These are phyloP conservation scores for Macrotrachela quadricornifera DNA, from an alignment of 1,140 invertebrate species.

Conservation along the genomic window DNA sequence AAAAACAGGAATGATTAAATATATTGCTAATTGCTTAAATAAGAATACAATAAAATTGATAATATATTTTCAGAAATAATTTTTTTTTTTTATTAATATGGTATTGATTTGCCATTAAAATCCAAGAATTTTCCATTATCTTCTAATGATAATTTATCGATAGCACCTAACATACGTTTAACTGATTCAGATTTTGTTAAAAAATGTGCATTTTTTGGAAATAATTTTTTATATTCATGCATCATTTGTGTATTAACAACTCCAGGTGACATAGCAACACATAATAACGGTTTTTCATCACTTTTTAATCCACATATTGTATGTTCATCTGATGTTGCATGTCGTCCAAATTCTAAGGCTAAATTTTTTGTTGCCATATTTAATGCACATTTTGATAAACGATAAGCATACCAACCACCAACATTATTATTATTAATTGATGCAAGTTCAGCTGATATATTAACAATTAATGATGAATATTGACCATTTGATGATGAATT, in stretches of 20 bases:
- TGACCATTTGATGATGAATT: no score
- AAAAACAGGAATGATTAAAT: no score
- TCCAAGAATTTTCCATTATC: conserved; percentile 20
- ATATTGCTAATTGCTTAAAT: no score
- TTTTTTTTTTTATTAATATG: conserved; percentile 11
- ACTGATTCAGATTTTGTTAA: conserved; percentile 17
- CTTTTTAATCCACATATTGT: no score
- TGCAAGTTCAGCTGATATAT: no score
- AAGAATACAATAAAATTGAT: no score
- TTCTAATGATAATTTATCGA: conserved; percentile 16
- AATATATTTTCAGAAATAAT: no score
- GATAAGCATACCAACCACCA: conserved; percentile 26
- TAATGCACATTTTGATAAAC: conserved; percentile 23
- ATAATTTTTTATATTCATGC: conserved; percentile 21
- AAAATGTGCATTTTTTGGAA: conserved; percentile 18
- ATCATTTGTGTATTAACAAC: conserved; percentile 25
- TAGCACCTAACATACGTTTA: conserved; percentile 15
- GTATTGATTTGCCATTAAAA: conserved; percentile 14
- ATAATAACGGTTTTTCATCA: conserved; percentile 10
- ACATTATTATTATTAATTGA: conserved; percentile 10
- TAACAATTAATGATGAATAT: no score
- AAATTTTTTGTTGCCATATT: conserved; percentile 25
- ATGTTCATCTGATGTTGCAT: conserved; percentile 12
- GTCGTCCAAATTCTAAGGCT: conserved; percentile 21
- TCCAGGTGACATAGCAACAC: conserved; percentile 21